Conservation (phyloP, 2,797 vertebrate genomes). For the Sebastolobus alascanus region DNA sequence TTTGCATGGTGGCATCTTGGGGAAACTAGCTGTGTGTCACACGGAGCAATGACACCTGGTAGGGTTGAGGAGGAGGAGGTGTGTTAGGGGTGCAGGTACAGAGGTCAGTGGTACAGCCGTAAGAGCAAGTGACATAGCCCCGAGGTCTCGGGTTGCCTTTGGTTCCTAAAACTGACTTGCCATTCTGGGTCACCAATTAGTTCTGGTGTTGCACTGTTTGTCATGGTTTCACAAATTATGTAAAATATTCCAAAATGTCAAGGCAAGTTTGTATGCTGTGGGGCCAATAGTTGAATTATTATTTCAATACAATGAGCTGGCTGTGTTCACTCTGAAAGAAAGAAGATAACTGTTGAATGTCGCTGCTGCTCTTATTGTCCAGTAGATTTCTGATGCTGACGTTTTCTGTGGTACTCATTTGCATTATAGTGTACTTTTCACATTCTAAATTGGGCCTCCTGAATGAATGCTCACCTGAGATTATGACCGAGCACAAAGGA, state of each 20-base stretch:
- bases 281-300: not conserved
- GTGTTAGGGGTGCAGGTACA: constrained; percentile 41
- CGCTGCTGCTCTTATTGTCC: constrained; percentile 12
- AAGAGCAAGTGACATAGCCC: constrained; percentile 31
- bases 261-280: not conserved
- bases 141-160: constrained; percentile 57
- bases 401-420: constrained; percentile 13
- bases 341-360: constrained; percentile 17
- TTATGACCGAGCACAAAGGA: not conserved
- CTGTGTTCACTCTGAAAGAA: not conserved
- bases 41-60: constrained; percentile 46
- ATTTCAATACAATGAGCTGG: not conserved
- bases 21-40: constrained; percentile 27
- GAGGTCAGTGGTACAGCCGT: constrained; percentile 58
- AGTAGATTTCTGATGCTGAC: constrained; percentile 10
- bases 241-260: constrained; percentile 3
- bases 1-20: constrained; percentile 41
- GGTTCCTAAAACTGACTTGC: constrained; percentile 57
- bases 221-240: not conserved
- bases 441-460: not conserved
- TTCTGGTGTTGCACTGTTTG: not conserved
- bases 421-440: not conserved
- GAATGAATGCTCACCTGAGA: not conserved
- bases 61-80: constrained; percentile 29
- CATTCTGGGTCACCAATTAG: constrained; percentile 3